A percentile compares a stretch with the other conserved stretches of the same genome.
phyloP scores from a whole-genome alignment of 64 coral and sea anemone genomes.

The Pocillopora verrucosa region DNA sequence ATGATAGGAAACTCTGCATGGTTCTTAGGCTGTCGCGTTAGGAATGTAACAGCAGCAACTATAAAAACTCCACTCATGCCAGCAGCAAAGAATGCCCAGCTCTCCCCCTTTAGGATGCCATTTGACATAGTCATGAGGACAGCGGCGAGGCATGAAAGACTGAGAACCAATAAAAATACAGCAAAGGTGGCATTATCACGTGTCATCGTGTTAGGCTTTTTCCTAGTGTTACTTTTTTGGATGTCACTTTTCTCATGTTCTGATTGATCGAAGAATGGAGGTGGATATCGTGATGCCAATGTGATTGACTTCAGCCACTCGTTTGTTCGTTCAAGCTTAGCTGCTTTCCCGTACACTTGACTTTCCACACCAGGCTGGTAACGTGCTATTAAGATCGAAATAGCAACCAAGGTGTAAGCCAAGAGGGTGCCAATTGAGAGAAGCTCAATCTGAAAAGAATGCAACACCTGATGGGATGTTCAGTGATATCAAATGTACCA shows the following conservation, averaged over 20 bases:
- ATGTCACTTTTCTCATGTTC: background rate
- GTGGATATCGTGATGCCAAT: background rate
- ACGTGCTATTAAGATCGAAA: conserved; percentile 34
- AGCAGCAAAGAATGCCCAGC: conserved; percentile 10
- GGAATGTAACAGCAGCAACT: background rate
- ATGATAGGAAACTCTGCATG: conserved; percentile 11
- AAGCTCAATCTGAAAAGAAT: conserved; percentile 22
- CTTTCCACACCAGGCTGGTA: conserved; percentile 25
- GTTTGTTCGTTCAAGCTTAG: background rate
- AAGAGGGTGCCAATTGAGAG: conserved; percentile 43
- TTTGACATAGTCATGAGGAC: background rate
- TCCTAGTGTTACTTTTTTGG: background rate
- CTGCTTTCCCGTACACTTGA: background rate
- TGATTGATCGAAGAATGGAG: background rate
- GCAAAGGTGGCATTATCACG: background rate
- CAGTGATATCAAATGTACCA: no score
- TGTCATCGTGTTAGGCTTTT: background rate
- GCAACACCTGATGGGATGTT: no score
- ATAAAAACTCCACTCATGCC: conserved; percentile 1
- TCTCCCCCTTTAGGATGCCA: background rate
- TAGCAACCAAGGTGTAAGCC: conserved; percentile 42
- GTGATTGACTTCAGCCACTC: background rate
- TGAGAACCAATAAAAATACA: conserved; percentile 1
- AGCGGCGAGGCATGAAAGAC: background rate
- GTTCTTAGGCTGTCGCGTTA: conserved; percentile 40